Percentiles rank a stretch among this genome's conserved stretches.
Conservation (phyloP, 2,888 invertebrate species). For the Polyommatus iphigenia region DNA sequence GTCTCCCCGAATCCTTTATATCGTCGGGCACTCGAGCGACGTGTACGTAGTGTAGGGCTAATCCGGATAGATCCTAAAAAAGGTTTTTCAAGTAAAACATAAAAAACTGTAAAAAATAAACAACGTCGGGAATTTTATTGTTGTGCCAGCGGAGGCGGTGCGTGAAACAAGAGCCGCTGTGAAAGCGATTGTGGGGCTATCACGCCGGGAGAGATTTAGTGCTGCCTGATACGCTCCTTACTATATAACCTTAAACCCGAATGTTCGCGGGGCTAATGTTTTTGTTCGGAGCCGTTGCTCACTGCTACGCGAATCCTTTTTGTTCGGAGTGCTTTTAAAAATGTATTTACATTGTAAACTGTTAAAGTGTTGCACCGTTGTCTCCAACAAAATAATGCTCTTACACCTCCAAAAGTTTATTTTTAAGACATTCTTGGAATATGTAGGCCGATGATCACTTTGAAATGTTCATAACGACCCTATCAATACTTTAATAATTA, state of each 20-base stretch:
- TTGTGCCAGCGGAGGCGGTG: slow-evolving; percentile 59
- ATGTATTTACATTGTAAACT: neutral
- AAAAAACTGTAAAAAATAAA: slow-evolving; percentile 39
- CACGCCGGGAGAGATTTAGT: slow-evolving; percentile 61
- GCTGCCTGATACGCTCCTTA: slow-evolving; percentile 60
- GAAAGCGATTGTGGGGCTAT: slow-evolving; percentile 59
- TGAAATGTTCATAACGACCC: neutral
- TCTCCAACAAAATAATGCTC: neutral
- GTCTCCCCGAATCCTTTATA: neutral
- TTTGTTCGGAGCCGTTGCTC: slow-evolving; percentile 15
- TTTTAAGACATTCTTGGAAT: neutral
- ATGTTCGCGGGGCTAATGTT: slow-evolving; percentile 24
- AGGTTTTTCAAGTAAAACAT: slow-evolving; percentile 33
- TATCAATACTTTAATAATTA: neutral
- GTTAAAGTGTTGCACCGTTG: neutral
- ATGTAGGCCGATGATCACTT: neutral
- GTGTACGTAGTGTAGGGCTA: slow-evolving; percentile 14
- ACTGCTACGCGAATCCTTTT: slow-evolving; percentile 6
- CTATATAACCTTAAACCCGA: slow-evolving; percentile 52
- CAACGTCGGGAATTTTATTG: slow-evolving; percentile 48
- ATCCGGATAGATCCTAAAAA: slow-evolving; percentile 32
- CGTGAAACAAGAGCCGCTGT: slow-evolving; percentile 64
- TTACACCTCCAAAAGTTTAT: too few species aligned
- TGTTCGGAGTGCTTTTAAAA: neutral
- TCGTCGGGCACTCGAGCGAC: neutral